Percentiles rank a stretch among this genome's conserved stretches.
These are phyloP conservation scores for Spatulosminthurus flaviceps DNA, from an alignment of 2,888 invertebrate species.

Conservation along the genomic window DNA sequence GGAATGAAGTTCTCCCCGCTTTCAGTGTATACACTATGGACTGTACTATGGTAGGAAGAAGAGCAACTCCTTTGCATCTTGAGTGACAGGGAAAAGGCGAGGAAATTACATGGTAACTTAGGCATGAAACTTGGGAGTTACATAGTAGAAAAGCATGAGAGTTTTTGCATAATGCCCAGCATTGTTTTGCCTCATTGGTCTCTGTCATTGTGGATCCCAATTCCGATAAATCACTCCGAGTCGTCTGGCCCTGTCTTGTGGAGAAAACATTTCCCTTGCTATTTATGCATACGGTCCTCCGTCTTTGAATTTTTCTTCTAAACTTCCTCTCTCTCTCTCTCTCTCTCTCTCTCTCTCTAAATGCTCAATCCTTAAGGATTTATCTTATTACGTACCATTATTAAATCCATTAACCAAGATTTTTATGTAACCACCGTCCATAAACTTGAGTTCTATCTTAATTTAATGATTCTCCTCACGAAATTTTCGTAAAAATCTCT, in stretches of 20 bases:
- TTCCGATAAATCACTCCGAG: slow-evolving; percentile 56
- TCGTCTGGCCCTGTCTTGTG: slow-evolving; percentile 36
- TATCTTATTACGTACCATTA: no score
- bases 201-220: slow-evolving; percentile 56
- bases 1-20: neutral
- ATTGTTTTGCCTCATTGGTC: slow-evolving; percentile 61
- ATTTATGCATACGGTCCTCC: slow-evolving; percentile 16
- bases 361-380: no score
- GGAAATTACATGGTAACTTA: slow-evolving; percentile 46
- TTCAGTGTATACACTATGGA: neutral
- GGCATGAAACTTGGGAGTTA: slow-evolving; percentile 42
- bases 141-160: slow-evolving; percentile 36
- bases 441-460: no score
- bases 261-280: slow-evolving; percentile 42
- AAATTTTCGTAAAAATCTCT: no score
- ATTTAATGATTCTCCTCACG: no score
- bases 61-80: neutral
- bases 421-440: no score
- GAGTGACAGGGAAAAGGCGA: slow-evolving; percentile 44
- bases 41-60: no score
- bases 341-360: neutral
- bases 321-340: neutral
- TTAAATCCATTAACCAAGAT: no score
- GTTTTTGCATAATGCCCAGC: slow-evolving; percentile 52
- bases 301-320: neutral